These are phyloP conservation scores for Spizella passerina DNA, from an alignment of 2,797 vertebrate species.

Conservation along the genomic window DNA sequence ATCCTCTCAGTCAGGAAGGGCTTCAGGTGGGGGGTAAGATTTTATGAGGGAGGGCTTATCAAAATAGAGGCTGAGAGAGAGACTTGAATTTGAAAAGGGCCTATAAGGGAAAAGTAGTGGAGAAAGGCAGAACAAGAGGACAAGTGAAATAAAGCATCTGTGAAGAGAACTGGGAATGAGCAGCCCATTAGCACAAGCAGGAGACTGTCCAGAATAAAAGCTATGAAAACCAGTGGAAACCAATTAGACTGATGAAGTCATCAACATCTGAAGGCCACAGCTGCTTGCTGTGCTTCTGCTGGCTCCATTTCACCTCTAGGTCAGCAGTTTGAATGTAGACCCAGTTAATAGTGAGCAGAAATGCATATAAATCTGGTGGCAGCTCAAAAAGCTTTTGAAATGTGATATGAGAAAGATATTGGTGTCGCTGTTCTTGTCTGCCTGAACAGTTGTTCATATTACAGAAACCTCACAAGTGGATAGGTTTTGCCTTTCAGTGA, in stretches of 20 bases:
- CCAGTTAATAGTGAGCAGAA: neutral
- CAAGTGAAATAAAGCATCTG: neutral
- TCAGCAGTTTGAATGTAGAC: constrained; percentile 29
- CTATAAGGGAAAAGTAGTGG: neutral
- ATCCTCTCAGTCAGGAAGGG: neutral
- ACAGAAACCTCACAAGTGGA: neutral
- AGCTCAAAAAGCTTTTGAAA: constrained; percentile 43
- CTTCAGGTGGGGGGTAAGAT: neutral
- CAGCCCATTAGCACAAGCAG: neutral
- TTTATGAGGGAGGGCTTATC: neutral
- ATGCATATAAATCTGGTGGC: constrained; percentile 10
- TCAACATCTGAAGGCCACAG: constrained; percentile 22
- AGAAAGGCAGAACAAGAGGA: neutral
- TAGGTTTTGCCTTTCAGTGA: neutral
- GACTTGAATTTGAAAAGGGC: neutral
- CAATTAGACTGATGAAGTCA: constrained; percentile 46
- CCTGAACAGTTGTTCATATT: neutral
- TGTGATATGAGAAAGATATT: constrained; percentile 1
- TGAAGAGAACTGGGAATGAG: neutral
- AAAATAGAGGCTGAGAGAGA: neutral
- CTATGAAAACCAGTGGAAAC: constrained; percentile 28
- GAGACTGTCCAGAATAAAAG: constrained; percentile 8
- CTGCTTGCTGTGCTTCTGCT: constrained; percentile 48
- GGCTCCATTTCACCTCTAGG: constrained; percentile 35
- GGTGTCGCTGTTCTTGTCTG: neutral